phyloP scores from a whole-genome alignment of 2,797 vertebrate species.

The Setipinna tenuifilis region DNA sequence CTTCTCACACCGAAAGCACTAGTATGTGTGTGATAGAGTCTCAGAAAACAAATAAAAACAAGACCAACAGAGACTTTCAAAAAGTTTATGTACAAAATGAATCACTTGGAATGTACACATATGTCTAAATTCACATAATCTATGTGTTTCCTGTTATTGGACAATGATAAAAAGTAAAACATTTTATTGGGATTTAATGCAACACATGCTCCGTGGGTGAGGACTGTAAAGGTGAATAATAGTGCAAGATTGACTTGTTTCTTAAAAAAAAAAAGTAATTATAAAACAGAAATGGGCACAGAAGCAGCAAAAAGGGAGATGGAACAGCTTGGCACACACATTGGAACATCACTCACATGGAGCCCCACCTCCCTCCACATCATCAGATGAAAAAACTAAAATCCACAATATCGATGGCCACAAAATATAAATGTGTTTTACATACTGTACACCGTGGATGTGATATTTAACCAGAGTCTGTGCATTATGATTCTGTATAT shows the following conservation, averaged over 20 bases:
- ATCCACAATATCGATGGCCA: slow-evolving; percentile 35
- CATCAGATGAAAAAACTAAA: slow-evolving; percentile 42
- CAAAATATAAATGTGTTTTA: slow-evolving; percentile 33
- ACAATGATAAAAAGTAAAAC: slow-evolving; percentile 66
- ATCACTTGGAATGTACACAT: slow-evolving; percentile 56
- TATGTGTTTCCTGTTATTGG: slow-evolving; percentile 49
- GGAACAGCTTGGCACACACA: slow-evolving; percentile 5
- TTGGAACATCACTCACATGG: neutral
- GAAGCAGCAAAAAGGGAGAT: slow-evolving; percentile 44
- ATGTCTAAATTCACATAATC: slow-evolving; percentile 53
- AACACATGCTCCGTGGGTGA: slow-evolving; percentile 57
- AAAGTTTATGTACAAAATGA: slow-evolving; percentile 74
- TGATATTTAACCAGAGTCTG: slow-evolving; percentile 44
- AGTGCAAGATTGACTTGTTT: slow-evolving; percentile 59
- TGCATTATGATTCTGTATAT: slow-evolving; percentile 28
- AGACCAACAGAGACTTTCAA: slow-evolving; percentile 38
- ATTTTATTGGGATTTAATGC: slow-evolving; percentile 52
- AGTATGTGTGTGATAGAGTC: neutral
- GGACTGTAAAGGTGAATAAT: slow-evolving; percentile 48
- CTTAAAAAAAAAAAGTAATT: slow-evolving; percentile 32
- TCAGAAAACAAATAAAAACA: neutral
- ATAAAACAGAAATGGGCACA: slow-evolving; percentile 40
- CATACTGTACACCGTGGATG: slow-evolving; percentile 40
- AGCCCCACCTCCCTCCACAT: slow-evolving; percentile 36
- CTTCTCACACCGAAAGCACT: neutral